A percentile compares a stretch with the other conserved stretches of the same genome.
phyloP scores from a whole-genome alignment of 37 sponge, comb jelly and placozoan genomes.

The Spongilla lacustris region DNA sequence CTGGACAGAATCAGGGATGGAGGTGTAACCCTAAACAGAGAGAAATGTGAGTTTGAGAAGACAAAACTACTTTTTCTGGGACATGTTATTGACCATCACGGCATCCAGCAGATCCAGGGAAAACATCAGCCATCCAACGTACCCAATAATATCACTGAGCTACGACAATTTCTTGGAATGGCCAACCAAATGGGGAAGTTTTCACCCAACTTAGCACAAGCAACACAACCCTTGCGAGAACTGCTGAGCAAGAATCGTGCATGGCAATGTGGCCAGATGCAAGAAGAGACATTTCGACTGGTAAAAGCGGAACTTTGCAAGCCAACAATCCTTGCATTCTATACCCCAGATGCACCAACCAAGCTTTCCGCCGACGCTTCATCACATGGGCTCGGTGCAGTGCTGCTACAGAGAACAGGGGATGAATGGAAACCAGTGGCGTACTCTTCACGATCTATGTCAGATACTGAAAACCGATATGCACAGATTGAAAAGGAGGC shows the following conservation, averaged over 20 bases:
- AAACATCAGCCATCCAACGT: conserved; percentile 13
- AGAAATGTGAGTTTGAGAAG: conserved; percentile 51
- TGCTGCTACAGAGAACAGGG: conserved; percentile 11
- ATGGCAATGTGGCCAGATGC: conserved; percentile 31
- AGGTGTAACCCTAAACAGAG: conserved; percentile 41
- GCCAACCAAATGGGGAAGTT: conserved; percentile 57
- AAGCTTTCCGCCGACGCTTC: conserved; percentile 58
- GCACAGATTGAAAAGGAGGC: conserved; percentile 60
- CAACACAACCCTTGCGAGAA: conserved; percentile 42
- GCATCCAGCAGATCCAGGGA: conserved; percentile 58
- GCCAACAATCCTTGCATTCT: conserved; percentile 40
- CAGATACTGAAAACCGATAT: conserved; percentile 35
- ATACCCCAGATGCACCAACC: conserved; percentile 16
- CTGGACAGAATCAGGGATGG: conserved; percentile 30
- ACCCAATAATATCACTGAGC: conserved; percentile 9
- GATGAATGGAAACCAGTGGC: conserved; percentile 47
- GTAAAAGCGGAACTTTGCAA: conserved; percentile 35
- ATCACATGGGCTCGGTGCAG: conserved; percentile 42
- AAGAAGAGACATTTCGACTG: conserved; percentile 22
- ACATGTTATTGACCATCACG: conserved; percentile 29
- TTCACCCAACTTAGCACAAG: conserved; percentile 39
- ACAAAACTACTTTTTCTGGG: conserved; percentile 34
- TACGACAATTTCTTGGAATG: too few relatives aligned
- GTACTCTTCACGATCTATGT: conserved; percentile 48
- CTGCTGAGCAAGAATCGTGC: conserved; percentile 26